A percentile compares a stretch with the other conserved stretches of the same genome.
Conservation (phyloP, 2,888 invertebrate species). For the Fragum whitleyi region DNA sequence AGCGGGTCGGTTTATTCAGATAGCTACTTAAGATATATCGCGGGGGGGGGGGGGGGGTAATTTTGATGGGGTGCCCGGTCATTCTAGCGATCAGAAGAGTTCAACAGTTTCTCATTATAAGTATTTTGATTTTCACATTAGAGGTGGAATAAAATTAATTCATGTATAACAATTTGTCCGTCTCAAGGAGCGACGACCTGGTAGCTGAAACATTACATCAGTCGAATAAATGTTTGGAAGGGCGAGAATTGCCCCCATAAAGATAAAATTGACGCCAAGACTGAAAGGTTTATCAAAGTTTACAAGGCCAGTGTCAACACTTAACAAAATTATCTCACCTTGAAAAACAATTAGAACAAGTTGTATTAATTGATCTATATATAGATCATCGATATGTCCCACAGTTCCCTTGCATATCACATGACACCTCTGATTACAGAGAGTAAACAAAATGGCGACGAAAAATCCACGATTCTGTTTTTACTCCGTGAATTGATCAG, state of each 20-base stretch:
- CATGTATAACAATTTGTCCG: too few species aligned
- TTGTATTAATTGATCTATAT: slow-evolving; percentile 61
- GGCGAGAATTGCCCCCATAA: slow-evolving; percentile 52
- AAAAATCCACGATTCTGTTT: slow-evolving; percentile 46
- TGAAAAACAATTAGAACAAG: slow-evolving; percentile 56
- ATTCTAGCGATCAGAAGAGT: too few species aligned
- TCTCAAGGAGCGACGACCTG: too few species aligned
- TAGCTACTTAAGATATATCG: too few species aligned
- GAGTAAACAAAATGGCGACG: slow-evolving; percentile 62
- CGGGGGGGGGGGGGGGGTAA: too few species aligned
- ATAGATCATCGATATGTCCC: slow-evolving; percentile 48
- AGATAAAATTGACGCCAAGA: slow-evolving; percentile 61
- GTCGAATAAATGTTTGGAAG: slow-evolving; percentile 42
- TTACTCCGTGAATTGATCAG: slow-evolving; percentile 58
- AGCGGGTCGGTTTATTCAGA: too few species aligned
- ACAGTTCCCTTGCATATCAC: slow-evolving; percentile 36
- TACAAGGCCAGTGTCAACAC: slow-evolving; percentile 60
- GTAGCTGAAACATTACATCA: slow-evolving; percentile 5
- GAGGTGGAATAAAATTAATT: too few species aligned
- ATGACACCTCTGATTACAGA: slow-evolving; percentile 55
- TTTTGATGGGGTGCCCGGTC: too few species aligned
- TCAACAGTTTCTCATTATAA: too few species aligned
- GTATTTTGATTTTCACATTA: too few species aligned
- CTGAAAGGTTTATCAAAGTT: slow-evolving; percentile 61
- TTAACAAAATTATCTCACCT: slow-evolving; percentile 59